Conservation (phyloP, 2,113 vertebrate genomes). For the Paradoxurus hermaphroditus region DNA sequence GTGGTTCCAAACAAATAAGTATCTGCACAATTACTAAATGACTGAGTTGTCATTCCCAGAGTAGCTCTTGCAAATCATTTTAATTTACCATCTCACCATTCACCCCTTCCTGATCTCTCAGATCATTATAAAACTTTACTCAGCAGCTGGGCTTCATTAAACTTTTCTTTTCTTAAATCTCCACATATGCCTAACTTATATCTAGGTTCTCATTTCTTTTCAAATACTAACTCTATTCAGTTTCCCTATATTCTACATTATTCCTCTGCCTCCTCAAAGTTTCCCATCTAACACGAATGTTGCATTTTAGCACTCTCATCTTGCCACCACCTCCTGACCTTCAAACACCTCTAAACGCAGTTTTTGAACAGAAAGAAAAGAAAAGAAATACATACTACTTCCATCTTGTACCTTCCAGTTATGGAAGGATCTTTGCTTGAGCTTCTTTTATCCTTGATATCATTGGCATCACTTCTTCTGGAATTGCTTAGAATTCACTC, state of each 20-base stretch:
- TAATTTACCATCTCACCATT: not conserved
- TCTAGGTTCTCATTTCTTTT: not conserved
- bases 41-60: not conserved
- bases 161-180: not conserved
- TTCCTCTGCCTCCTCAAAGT: not conserved
- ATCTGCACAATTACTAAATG: not conserved
- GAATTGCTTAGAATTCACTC: not conserved
- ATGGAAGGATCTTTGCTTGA: not conserved
- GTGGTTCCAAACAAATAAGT: not conserved
- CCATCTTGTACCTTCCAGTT: not conserved
- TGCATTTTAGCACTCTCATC: not conserved
- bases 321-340: not conserved
- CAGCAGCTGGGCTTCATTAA: not conserved
- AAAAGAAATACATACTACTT: not conserved
- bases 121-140: not conserved
- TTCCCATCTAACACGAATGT: not conserved
- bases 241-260: not conserved
- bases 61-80: not conserved
- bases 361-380: slow-evolving; percentile 10
- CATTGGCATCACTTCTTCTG: not conserved
- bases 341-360: not conserved
- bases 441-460: not conserved
- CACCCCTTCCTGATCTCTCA: not conserved
- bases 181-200: not conserved
- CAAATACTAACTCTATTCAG: not conserved